Conservation (phyloP, 37 sponge, comb jelly and placozoan species). For the Aphrocallistes beatrix region DNA sequence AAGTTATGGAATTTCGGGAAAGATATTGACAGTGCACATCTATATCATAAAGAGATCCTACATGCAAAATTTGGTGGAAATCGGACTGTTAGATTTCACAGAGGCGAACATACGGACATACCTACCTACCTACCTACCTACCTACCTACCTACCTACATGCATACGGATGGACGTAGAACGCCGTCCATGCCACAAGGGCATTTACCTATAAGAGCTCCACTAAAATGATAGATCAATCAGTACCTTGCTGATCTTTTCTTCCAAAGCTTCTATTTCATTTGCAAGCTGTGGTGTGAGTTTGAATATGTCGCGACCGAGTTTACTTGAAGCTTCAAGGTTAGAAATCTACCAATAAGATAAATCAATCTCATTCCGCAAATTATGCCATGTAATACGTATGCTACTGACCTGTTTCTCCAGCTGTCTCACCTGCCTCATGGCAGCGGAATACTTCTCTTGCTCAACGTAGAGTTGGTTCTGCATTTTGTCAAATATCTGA, state of each 20-base stretch:
- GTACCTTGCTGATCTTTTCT: neutral
- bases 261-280: neutral
- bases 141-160: no score
- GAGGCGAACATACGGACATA: no score
- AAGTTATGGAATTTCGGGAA: no score
- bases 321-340: constrained; percentile 9
- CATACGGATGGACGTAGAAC: neutral
- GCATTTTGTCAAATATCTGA: constrained; percentile 10
- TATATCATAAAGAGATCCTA: no score
- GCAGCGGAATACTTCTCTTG: constrained; percentile 12
- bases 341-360: neutral
- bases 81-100: no score
- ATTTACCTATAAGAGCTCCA: no score
- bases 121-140: no score
- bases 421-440: constrained; percentile 12
- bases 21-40: no score
- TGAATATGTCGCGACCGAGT: neutral
- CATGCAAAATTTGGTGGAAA: no score
- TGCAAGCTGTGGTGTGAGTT: constrained; percentile 1
- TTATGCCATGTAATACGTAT: neutral
- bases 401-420: constrained; percentile 7
- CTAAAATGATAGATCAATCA: neutral
- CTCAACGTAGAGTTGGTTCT: neutral
- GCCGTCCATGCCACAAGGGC: neutral
- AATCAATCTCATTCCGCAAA: neutral